phyloP scores from a whole-genome alignment of 2,888 invertebrate species.

The Rambutsinella grinnellia region DNA sequence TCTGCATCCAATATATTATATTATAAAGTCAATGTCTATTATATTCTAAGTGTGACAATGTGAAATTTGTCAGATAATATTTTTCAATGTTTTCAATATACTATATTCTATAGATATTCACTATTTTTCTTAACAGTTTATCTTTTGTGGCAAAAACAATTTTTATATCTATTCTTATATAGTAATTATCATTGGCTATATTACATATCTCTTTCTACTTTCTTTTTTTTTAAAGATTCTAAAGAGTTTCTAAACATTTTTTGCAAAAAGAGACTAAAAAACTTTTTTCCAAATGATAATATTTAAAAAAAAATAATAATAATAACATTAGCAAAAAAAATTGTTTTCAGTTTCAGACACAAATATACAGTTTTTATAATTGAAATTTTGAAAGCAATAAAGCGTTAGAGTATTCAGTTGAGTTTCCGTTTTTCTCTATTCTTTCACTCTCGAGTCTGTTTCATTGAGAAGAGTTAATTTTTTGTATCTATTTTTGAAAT shows the following conservation, averaged over 20 bases:
- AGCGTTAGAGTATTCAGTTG: too few relatives aligned
- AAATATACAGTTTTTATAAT: too few relatives aligned
- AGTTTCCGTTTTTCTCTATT: too few relatives aligned
- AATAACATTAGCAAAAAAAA: neutral
- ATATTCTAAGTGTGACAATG: slow-evolving; percentile 53
- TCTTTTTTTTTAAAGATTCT: neutral
- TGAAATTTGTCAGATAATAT: slow-evolving; percentile 57
- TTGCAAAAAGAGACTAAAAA: too few relatives aligned
- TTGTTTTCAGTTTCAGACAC: neutral
- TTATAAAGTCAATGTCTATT: slow-evolving; percentile 59
- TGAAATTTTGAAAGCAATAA: too few relatives aligned
- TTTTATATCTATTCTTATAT: slow-evolving; percentile 33
- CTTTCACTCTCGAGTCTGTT: too few relatives aligned
- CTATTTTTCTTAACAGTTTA: slow-evolving; percentile 51
- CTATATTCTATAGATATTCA: slow-evolving; percentile 35
- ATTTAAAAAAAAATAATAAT: too few relatives aligned
- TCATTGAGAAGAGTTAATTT: too few relatives aligned
- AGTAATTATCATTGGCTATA: slow-evolving; percentile 48
- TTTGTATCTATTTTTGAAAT: too few relatives aligned
- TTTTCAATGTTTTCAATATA: slow-evolving; percentile 56
- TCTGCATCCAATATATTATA: slow-evolving; percentile 62
- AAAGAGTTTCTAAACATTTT: too few relatives aligned
- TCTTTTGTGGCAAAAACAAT: slow-evolving; percentile 50
- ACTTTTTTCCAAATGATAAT: too few relatives aligned
- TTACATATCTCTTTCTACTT: slow-evolving; percentile 15